Percentiles rank a stretch among this genome's conserved stretches.
phyloP scores from a whole-genome alignment of 2,113 vertebrate species.

The Centropus unirufus region DNA sequence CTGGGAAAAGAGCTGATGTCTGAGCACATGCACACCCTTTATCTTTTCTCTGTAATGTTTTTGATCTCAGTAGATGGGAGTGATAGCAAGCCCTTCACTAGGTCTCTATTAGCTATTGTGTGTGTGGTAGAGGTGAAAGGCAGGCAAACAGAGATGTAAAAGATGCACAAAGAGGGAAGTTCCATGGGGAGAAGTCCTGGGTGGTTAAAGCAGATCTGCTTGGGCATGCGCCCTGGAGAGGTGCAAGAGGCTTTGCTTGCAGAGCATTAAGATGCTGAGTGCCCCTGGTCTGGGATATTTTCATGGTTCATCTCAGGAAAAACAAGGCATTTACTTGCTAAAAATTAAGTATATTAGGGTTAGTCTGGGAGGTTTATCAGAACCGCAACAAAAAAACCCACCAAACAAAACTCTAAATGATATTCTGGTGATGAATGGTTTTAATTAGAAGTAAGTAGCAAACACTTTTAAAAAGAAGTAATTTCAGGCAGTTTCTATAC shows the following conservation, averaged over 20 bases:
- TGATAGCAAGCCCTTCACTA: rapidly evolving
- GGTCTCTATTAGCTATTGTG: background rate
- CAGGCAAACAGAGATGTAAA: background rate
- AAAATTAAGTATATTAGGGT: background rate
- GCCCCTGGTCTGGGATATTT: background rate
- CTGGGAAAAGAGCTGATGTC: background rate
- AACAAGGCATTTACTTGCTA: background rate
- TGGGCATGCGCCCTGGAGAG: rapidly evolving
- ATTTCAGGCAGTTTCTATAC: slow-evolving; percentile 45
- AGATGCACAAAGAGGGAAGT: rapidly evolving
- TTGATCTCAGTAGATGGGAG: rapidly evolving
- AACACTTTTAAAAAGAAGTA: slow-evolving; percentile 23
- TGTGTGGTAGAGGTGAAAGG: rapidly evolving
- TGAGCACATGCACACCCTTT: rapidly evolving
- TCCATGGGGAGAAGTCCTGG: background rate
- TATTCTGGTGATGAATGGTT: slow-evolving; percentile 47
- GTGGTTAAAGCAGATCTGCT: background rate
- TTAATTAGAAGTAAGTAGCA: slow-evolving; percentile 68
- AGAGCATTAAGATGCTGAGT: background rate
- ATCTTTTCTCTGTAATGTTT: background rate
- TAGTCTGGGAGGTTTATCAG: background rate
- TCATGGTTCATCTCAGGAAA: background rate
- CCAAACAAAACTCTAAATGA: background rate
- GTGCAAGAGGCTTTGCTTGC: background rate
- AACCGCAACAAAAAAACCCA: background rate